These are phyloP conservation scores for Holacanthus passer DNA, from an alignment of 2,113 vertebrate species.

Conservation along the genomic window DNA sequence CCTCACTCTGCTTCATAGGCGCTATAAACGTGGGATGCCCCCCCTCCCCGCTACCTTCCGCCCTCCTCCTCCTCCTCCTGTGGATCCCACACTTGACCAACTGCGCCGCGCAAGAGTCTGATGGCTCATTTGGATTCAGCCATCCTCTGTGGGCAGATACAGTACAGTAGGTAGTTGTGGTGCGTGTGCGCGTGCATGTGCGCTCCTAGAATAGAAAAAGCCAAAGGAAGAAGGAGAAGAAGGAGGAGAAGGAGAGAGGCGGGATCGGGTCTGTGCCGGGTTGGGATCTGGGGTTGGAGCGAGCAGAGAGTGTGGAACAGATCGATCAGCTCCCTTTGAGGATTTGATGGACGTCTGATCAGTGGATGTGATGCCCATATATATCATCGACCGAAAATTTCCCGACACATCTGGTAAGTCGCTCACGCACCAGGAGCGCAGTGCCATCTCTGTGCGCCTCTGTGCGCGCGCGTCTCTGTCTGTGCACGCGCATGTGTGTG, in stretches of 20 bases:
- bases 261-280: constrained; percentile 59
- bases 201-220: constrained; percentile 63
- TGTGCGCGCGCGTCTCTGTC: neutral
- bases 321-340: constrained; percentile 72
- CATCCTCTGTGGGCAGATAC: constrained; percentile 60
- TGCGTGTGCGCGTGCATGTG: constrained; percentile 43
- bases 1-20: constrained; percentile 45
- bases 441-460: constrained; percentile 49
- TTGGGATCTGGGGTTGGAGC: constrained; percentile 47
- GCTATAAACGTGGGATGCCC: constrained; percentile 50
- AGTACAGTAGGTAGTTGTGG: constrained; percentile 53
- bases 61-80: constrained; percentile 47
- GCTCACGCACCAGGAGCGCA: constrained; percentile 30
- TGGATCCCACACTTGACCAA: constrained; percentile 64
- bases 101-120: constrained; percentile 55
- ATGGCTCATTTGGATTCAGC: constrained; percentile 61
- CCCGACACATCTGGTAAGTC: constrained; percentile 86
- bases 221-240: constrained; percentile 51
- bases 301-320: constrained; percentile 47
- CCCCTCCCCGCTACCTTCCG: too few relatives aligned
- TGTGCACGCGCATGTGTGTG: constrained; percentile 3
- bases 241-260: constrained; percentile 53
- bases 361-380: constrained; percentile 84
- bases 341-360: constrained; percentile 76
- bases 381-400: constrained; percentile 85